These are phyloP conservation scores for Semaprochilodus insignis DNA, from an alignment of 2,797 vertebrate genomes.

Conservation along the genomic window DNA sequence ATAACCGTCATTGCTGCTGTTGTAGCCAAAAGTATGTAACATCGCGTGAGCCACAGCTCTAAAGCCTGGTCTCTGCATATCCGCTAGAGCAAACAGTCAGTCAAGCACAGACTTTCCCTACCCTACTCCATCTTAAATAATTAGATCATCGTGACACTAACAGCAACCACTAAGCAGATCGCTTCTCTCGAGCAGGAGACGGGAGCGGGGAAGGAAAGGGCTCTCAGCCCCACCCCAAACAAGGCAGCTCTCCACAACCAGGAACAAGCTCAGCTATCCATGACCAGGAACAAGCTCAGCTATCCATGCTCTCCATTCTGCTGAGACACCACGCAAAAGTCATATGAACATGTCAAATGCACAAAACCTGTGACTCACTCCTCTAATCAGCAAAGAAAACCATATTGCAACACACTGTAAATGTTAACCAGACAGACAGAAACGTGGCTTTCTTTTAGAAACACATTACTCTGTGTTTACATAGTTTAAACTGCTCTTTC, in stretches of 20 bases:
- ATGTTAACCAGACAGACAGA: too few relatives aligned
- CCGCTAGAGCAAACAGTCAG: not conserved
- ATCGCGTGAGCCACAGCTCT: not conserved
- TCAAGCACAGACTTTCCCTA: slow-evolving; percentile 10
- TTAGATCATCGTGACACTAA: slow-evolving; percentile 73
- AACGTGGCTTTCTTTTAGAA: too few relatives aligned
- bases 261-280: not conserved
- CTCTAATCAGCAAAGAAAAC: not conserved
- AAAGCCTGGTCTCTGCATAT: not conserved
- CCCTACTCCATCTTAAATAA: slow-evolving; percentile 51
- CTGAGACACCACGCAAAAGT: not conserved
- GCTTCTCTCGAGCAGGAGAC: slow-evolving; percentile 63
- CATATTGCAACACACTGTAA: too few relatives aligned
- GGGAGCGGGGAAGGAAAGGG: slow-evolving; percentile 50
- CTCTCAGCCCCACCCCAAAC: slow-evolving; percentile 16
- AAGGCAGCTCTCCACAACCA: not conserved
- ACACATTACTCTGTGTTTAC: too few relatives aligned
- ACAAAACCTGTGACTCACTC: not conserved
- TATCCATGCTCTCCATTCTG: not conserved
- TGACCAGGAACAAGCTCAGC: not conserved
- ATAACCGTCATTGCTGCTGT: too few relatives aligned
- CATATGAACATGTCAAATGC: not conserved
- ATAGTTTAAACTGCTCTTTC: too few relatives aligned
- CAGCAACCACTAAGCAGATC: slow-evolving; percentile 73
- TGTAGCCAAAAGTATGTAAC: not conserved